Evolutionary conservation across 2,797 vertebrate species (phyloP), one percentile per base, ranked within the genome.

Genomic region (Oryzias dopingdopingensis): DNA sequence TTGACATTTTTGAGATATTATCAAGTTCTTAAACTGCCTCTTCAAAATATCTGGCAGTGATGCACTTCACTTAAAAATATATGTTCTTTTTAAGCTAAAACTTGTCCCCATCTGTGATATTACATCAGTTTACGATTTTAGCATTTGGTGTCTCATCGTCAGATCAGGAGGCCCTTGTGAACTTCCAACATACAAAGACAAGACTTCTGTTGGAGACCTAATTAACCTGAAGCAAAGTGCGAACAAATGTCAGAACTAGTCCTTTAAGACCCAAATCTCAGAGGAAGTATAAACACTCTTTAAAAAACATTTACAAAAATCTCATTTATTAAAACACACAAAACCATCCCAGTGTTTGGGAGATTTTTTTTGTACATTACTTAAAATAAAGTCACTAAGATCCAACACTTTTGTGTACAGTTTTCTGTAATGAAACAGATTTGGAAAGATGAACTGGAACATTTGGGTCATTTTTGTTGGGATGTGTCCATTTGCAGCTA

Each of bases 251-350:
- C 32, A 37, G 32, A 37, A 14, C 22, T 18, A 7, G 18, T 45
- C 18, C 44, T 45, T 45, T 17, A 18, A 20, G 3, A 45, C 22
- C 20, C 18, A 46, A 46, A 46, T 5, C 42, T 44, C 18, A 13
- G 18, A 46, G 44, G 17, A 20, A 50, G 32, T 29, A 55, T 22
- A 14, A 49, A 66, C 13, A 72, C 32, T 24, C 4, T 6, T 6
- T 8, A 2, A 8, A 56, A 49, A 72, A 56, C 10, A 26, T 37
- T 68, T 72, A 83, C 59, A 83, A 77, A 84, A 77, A 64, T 18
- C 75, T 48, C 1, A 37, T 87, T 90, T 86, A 86, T 77, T 85
- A 72, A 79, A 81, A 68, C 52, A 70, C 65, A 65, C 63, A 65
- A 83, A 81, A 78, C 65, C 26, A 63, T 56, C 26, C 26, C 26